Evolutionary conservation across 2,797 vertebrate genomes (phyloP), one percentile per base, ranked within the genome.

Genomic region (Carcharodon carcharias): DNA sequence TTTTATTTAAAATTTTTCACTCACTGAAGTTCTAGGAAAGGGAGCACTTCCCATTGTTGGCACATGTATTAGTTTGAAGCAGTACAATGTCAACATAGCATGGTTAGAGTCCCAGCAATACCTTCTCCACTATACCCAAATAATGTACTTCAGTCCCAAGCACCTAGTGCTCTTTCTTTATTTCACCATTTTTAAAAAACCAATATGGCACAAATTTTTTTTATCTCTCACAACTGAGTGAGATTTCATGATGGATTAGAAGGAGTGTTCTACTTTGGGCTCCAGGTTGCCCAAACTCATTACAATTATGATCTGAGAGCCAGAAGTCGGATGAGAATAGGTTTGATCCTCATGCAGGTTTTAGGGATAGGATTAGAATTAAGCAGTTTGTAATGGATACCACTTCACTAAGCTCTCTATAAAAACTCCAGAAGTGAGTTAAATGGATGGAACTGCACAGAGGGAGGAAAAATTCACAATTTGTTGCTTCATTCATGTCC

Each of bases 161-260:
- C n/a, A 58, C 11, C 12, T 4, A 91, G 4, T 26, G 54, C 14
- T 56, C 28, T 35, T 58, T 58, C 28, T 35, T 58, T 58, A 16
- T 35, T 91, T n/a, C 12, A 61, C 14, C 54, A 67, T 26, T 45
- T 8, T 93, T 67, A 28, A 45, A n/a, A 26, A 40, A 67, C 63
- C n/a, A 93, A n/a, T 67, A 61, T 67, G 91, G n/a, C 89, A 93
- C 67, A 63, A 12, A 63, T 91, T 93, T 63, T 93, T 65, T 7
- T 7, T 6, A 77, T 23, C 65, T 93, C 91, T 45, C n/a, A 45
- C 61, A 65, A 26, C 18, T 45, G 40, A 85, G 21, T 85, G 40
- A 50, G 7, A 85, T 26, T 50, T 26, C 9, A 9, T 93, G 35
- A 23, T 67, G 9, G n/a, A 45, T 65, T 93, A 93, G 63, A 93